A percentile compares a stretch with the other conserved stretches of the same genome.
Conservation (phyloP, 2,113 vertebrate genomes). For the Pyxicephalus adspersus region DNA sequence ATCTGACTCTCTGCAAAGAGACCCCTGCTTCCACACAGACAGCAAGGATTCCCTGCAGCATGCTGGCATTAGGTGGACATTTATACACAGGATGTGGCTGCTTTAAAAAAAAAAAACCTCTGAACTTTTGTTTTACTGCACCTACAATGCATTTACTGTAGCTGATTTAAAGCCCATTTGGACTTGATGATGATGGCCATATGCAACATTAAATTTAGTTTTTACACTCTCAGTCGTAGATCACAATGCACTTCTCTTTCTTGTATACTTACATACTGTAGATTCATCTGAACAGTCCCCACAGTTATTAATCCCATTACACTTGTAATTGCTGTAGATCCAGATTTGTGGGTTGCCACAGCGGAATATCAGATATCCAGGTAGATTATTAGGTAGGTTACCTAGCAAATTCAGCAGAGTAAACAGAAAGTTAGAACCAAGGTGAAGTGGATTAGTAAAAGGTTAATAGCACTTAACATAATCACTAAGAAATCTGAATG, state of each 20-base stretch:
- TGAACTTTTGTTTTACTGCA: too few relatives aligned
- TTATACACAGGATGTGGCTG: too few relatives aligned
- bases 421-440: not conserved
- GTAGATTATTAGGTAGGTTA: constrained; percentile 73
- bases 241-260: too few relatives aligned
- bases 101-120: too few relatives aligned
- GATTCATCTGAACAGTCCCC: constrained; percentile 81
- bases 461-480: not conserved
- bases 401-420: constrained; percentile 61
- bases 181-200: not conserved
- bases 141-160: too few relatives aligned
- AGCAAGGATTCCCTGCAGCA: too few relatives aligned
- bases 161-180: not conserved
- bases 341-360: constrained; percentile 69
- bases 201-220: too few relatives aligned
- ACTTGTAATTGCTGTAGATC: constrained; percentile 75
- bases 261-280: constrained; percentile 65
- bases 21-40: too few relatives aligned
- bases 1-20: too few relatives aligned
- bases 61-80: too few relatives aligned
- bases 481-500: too few relatives aligned
- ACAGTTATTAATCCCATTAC: constrained; percentile 73
- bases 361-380: constrained; percentile 67
- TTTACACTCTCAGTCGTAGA: too few relatives aligned
- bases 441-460: not conserved